Conservation (phyloP, 2,888 invertebrate genomes). For the Nasonia oneida region DNA sequence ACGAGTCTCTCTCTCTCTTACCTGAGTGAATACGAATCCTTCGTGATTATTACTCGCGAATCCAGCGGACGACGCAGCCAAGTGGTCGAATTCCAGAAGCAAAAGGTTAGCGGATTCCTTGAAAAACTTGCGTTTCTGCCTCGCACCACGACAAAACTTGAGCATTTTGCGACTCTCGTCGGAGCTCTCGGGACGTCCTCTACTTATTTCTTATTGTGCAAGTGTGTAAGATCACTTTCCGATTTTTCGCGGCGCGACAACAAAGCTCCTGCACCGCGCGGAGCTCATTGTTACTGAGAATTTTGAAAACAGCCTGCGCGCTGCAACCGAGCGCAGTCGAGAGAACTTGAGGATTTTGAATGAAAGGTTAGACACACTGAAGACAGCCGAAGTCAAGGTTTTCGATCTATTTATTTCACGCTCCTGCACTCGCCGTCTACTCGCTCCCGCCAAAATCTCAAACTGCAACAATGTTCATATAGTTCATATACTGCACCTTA, state of each 20-base stretch:
- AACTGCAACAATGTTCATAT: constrained; percentile 54
- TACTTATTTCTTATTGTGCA: not conserved
- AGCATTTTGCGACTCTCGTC: constrained; percentile 47
- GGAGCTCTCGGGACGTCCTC: not conserved
- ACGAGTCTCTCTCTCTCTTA: constrained; percentile 16
- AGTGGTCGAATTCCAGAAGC: constrained; percentile 35
- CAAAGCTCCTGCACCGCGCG: not conserved
- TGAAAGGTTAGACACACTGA: constrained; percentile 55
- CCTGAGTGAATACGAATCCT: constrained; percentile 49
- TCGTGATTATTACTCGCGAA: constrained; percentile 27
- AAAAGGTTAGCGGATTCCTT: constrained; percentile 23
- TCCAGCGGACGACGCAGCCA: constrained; percentile 35
- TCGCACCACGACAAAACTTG: constrained; percentile 44
- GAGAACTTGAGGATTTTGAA: constrained; percentile 56
- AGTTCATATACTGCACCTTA: too few species aligned
- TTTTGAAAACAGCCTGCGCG: constrained; percentile 35
- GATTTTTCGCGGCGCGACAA: not conserved
- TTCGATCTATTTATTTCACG: constrained; percentile 58
- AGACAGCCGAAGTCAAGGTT: constrained; percentile 60
- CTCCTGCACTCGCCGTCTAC: not conserved
- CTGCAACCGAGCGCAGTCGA: not conserved
- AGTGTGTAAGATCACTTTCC: not conserved
- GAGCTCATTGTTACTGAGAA: constrained; percentile 30
- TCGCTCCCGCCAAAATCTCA: constrained; percentile 51
- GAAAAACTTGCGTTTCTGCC: constrained; percentile 34